phyloP scores from a whole-genome alignment of 2,113 vertebrate genomes.

The Esox niger region DNA sequence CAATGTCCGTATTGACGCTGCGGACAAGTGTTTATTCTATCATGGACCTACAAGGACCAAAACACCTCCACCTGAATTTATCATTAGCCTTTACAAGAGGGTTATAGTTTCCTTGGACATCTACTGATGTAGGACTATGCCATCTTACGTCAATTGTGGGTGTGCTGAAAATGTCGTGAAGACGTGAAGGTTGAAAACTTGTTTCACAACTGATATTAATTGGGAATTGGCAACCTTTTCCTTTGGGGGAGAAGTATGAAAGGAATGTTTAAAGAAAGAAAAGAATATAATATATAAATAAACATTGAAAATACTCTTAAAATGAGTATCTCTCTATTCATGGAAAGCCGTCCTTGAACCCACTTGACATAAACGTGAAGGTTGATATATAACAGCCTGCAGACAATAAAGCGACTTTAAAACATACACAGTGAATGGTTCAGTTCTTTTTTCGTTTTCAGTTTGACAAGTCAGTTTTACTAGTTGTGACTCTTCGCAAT shows the following conservation, averaged over 20 bases:
- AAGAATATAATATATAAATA: background rate
- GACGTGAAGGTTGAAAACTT: background rate
- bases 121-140: too few species aligned
- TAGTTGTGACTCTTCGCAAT: too few species aligned
- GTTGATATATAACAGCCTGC: too few species aligned
- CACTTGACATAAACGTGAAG: background rate
- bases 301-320: too few species aligned
- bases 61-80: background rate
- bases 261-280: background rate
- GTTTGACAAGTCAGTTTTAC: too few species aligned
- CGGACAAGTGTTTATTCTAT: background rate
- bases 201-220: background rate
- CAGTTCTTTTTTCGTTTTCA: too few species aligned
- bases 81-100: background rate
- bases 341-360: background rate
- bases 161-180: too few species aligned
- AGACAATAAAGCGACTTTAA: too few species aligned
- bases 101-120: background rate
- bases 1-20: background rate
- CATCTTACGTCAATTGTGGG: too few species aligned
- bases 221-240: background rate
- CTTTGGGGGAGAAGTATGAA: background rate
- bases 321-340: too few species aligned
- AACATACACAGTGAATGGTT: too few species aligned
- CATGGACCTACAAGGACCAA: background rate